phyloP scores from a whole-genome alignment of 2,113 vertebrate genomes.

The Podocnemis expansa region DNA sequence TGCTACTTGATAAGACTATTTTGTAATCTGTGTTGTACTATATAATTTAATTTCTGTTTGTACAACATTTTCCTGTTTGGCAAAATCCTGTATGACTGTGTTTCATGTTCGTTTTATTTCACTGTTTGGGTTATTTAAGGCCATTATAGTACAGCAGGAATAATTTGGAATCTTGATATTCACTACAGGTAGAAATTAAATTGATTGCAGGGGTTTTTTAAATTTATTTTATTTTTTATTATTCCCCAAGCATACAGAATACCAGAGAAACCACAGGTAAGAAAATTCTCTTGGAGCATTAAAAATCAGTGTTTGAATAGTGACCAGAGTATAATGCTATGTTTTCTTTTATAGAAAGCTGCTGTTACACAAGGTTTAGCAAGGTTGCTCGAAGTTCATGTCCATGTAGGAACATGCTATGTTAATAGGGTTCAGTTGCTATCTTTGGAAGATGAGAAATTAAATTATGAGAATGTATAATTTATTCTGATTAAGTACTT shows the following conservation, averaged over 20 bases:
- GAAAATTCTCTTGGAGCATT: fast-evolving
- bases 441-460: conserved; percentile 18
- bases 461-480: background rate
- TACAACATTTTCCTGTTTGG: background rate
- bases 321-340: background rate
- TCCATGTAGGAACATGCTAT: background rate
- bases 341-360: background rate
- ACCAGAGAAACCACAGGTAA: background rate
- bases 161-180: conserved; percentile 28
- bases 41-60: background rate
- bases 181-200: background rate
- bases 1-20: background rate
- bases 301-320: background rate
- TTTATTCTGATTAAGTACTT: background rate
- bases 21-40: background rate
- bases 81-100: background rate
- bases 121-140: background rate
- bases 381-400: conserved; percentile 9
- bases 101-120: background rate
- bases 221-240: too few species aligned
- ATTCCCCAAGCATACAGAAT: background rate
- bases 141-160: background rate
- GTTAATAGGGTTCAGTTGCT: conserved; percentile 17
- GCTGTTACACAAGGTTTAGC: background rate
- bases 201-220: background rate